These are phyloP conservation scores for Acholoe squamosa DNA, from an alignment of 2,888 invertebrate genomes.

Conservation along the genomic window DNA sequence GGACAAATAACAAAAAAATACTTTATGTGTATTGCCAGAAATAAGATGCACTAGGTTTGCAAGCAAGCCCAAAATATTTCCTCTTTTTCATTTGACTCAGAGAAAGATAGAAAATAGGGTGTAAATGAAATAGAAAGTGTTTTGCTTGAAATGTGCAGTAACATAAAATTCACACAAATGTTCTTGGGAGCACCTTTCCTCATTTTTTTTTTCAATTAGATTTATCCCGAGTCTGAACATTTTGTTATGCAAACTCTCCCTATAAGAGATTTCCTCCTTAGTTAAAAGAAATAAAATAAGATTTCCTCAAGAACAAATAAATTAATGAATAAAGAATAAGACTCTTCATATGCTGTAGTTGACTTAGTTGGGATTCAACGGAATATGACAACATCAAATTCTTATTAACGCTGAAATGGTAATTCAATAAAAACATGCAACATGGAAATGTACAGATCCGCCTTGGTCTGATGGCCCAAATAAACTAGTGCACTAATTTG, in stretches of 20 bases:
- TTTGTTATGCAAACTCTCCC: too few species aligned
- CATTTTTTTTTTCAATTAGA: too few species aligned
- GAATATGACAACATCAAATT: slow-evolving; percentile 4
- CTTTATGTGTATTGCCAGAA: neutral
- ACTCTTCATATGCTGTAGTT: too few species aligned
- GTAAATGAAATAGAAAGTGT: too few species aligned
- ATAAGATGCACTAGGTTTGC: neutral
- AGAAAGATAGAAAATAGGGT: neutral
- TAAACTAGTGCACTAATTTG: neutral
- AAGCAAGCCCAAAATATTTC: neutral
- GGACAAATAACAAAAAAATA: neutral
- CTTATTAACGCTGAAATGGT: neutral
- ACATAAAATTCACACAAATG: too few species aligned
- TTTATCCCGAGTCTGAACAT: too few species aligned
- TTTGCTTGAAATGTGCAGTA: too few species aligned
- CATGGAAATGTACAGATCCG: neutral
- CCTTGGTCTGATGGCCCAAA: neutral
- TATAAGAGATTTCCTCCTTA: too few species aligned
- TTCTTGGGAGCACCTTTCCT: too few species aligned
- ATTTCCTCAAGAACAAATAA: too few species aligned
- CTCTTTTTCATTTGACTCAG: neutral
- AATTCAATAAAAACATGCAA: neutral
- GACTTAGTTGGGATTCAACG: neutral
- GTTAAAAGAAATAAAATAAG: too few species aligned
- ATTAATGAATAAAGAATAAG: too few species aligned